Base-by-base conservation (phyloP, 2,113 vertebrate species). In the Charadrius vociferus region DNA sequence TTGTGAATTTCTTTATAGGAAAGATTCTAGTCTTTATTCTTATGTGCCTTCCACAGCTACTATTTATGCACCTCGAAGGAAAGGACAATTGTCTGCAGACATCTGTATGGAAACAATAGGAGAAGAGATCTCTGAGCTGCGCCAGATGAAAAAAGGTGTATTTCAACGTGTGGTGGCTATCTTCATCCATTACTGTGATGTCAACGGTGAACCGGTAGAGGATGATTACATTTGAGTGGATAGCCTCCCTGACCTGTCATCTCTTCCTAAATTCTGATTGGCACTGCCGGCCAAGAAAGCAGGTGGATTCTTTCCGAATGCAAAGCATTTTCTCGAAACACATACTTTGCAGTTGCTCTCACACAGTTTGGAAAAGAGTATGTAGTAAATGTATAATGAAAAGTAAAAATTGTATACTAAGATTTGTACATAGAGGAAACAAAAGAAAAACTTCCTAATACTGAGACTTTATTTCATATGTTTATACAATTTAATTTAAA, bases 31-130 rank as follows among this genome's bases (percentile, higher is more conserved):
- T 68, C 73, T 77, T 73, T 36, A 43, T 92, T 78, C 30, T 61
- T 49, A 14, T 59, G 32, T 95, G 4, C 29, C 10, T 91, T 84
- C 86, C 80, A 74, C 91, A 99, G 99, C 99, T 81, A 99, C 99
- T 55, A 99, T 99, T 97, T 99, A 99, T 21, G 99, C 99, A 32
- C 99, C 99, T 3, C 98, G 99, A 41, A 98, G 99, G 68, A 99
- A 99, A 98, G 99, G 99, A 82, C 99, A 99, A 88, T 97, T 99
- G 34, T 99, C 99, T 7, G 99, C 99, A 4, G 99, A 99, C 97
- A 99, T 99, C 96, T 99, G 99, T 94, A 99, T 99, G 99, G 99
- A 99, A 97, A 99, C 99, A 18, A 99, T 99, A 37, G 99, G 99
- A 8, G 99, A 99, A 79, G 99, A 99, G 97, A 99, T 99, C 97